Percentiles rank a stretch among this genome's conserved stretches.
These are phyloP conservation scores for Muntiacus muntjak DNA, from an alignment of 2,113 vertebrate species.

Conservation along the genomic window DNA sequence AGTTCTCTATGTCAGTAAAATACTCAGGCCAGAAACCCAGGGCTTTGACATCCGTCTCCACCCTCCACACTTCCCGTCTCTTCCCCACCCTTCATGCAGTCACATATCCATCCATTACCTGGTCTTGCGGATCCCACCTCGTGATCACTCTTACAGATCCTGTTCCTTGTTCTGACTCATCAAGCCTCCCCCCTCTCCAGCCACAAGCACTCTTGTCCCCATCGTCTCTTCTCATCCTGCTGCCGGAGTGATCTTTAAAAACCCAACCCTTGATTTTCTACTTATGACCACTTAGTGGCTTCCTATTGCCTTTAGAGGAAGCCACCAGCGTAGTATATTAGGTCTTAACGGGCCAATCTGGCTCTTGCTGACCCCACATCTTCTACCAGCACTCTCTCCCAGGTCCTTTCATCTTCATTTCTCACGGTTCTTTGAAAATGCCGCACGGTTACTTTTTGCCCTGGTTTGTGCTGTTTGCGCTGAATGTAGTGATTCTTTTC, in stretches of 20 bases:
- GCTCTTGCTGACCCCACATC: background rate
- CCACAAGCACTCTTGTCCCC: background rate
- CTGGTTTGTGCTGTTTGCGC: background rate
- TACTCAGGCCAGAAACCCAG: background rate
- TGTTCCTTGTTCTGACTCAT: rapidly evolving
- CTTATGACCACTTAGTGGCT: background rate
- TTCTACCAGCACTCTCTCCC: too few species aligned
- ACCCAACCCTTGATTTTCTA: background rate
- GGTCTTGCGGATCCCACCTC: background rate
- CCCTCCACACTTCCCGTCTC: rapidly evolving
- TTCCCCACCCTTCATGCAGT: rapidly evolving
- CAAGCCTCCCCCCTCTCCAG: background rate
- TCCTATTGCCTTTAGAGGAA: background rate
- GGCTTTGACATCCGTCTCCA: too few species aligned
- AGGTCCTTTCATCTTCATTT: background rate
- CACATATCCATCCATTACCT: rapidly evolving
- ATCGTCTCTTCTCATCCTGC: background rate
- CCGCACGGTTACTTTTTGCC: background rate
- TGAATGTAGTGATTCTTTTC: background rate
- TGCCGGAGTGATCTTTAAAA: background rate
- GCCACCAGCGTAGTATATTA: background rate
- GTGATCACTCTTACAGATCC: background rate
- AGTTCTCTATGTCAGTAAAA: background rate
- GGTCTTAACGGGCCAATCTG: rapidly evolving
- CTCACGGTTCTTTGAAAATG: background rate